Base-by-base conservation (phyloP, 2,888 invertebrate genomes). In the Epistrophe eligans region DNA sequence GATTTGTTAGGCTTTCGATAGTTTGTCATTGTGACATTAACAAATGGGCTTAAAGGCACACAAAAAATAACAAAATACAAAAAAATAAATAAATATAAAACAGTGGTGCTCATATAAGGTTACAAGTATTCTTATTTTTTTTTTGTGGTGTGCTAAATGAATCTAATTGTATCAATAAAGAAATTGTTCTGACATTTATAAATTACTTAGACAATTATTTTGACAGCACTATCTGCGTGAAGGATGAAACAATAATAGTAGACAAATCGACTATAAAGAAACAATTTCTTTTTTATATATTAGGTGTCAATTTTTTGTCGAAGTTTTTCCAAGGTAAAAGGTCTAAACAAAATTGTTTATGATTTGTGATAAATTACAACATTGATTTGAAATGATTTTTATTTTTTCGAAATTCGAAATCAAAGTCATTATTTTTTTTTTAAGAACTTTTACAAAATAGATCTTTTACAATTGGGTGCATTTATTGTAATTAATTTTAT, bases 11-110 rank as follows among this genome's bases (percentile, higher is more conserved):
- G 72, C 32, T 77, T 67, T 83, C 72, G 79, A 77, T 83, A 83
- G 83, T 83, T 83, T 83, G 83, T 83, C 83, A 79, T 73, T 73
- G 58, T 83, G 79, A 83, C 83, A 83, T 66, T 83, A 67, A 83
- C 73, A 83, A 83, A 83, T 83, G 83, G 73, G 60, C 60, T 67
- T 52, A 38, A 28, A 40, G 24, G 32, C 55, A 38, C 8, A 43
- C n/a, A 32, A 57, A 43, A 32, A 43, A 15, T 13, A 17, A 11
- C 11, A 28, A n/a, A 40, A 35, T 0, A 50, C 24, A 52, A 38
- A 28, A 10, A 45, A 38, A 55, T 2, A 9, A 4, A 55, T 4
- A 50, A 19, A 50, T 13, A 28, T 28, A 55, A 28, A 50, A 50
- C 48, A 67, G 32, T 35, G 13, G 50, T 8, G 7, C 35, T 67